These are phyloP conservation scores for Gastrophysa polygoni DNA, from an alignment of 2,888 invertebrate genomes.

Conservation along the genomic window DNA sequence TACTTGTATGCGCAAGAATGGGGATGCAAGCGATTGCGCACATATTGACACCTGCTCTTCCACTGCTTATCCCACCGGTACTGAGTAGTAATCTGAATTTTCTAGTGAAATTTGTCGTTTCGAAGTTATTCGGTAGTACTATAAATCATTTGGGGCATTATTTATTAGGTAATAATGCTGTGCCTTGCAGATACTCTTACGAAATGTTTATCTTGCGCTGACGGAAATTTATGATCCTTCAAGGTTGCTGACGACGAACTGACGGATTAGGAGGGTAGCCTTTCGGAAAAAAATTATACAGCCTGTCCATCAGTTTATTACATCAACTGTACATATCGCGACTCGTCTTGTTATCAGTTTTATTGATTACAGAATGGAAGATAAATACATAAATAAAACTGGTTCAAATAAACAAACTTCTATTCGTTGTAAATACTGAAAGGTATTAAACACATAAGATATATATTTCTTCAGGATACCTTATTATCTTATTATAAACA, in stretches of 20 bases:
- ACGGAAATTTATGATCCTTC: constrained; percentile 8
- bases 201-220: constrained; percentile 16
- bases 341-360: background rate
- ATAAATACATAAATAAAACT: background rate
- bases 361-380: background rate
- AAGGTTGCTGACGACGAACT: constrained; percentile 9
- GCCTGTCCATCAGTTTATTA: constrained; percentile 11
- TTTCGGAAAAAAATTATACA: constrained; percentile 4
- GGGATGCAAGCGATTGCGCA: too few relatives aligned
- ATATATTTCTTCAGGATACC: background rate
- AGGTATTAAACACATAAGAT: background rate
- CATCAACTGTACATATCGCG: constrained; percentile 1
- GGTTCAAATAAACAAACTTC: constrained; percentile 1
- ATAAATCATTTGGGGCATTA: background rate
- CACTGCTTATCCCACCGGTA: background rate
- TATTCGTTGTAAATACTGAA: background rate
- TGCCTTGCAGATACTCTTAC: constrained; percentile 1
- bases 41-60: too few relatives aligned
- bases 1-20: too few relatives aligned
- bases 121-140: background rate
- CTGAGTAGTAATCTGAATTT: background rate
- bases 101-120: background rate
- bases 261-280: background rate
- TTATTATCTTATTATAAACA: background rate
- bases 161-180: background rate